Evolutionary conservation across 1,140 invertebrate genomes (phyloP), one percentile per base, ranked within the genome.

Genomic region (Dolichoris vasculosae): DNA sequence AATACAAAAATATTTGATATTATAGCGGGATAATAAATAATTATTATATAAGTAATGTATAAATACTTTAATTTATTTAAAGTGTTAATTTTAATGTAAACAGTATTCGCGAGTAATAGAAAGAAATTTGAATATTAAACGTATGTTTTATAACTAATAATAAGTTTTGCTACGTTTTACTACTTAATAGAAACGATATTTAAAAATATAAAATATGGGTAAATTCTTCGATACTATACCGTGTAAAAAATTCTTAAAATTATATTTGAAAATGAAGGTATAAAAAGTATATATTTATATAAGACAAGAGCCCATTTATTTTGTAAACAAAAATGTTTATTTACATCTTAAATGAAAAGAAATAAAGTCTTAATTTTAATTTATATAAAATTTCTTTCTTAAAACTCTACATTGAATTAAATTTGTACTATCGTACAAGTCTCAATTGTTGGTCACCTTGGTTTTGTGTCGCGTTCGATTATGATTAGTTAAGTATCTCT

Each of bases 401-500:
- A 20, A 32, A 32, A 13, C 38, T 3, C 13, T 8, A 26, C 2
- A 17, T 8, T 17, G 8, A 51, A 17, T 9, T 8, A 17, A 8
- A 51, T 8, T 17, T 26, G 7, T 0, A 59, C 2, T 3, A 13
- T 67, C 8, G 20, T 35, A 9, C 8, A 9, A 32, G 20, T 40
- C 9, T 38, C 3, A 73, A 75, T 38, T 59, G 35, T 15, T 38
- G 0, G 59, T 20, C 0, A 6, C 55, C 38, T 82, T 86, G 3
- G 23, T 79, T 38, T 85, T 87, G 46, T 89, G 89, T 38, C 82
- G 85, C 20, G 82, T 87, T 51, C 89, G 88, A 71, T 89, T 87
- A 87, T 95, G 94, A 85, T 91, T 94, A 35, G 92, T 92, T 35
- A 95, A 88, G 87, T 95, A 95, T n/a, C 94, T 89, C 87, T 90